These are phyloP conservation scores for Euclidia mi DNA, from an alignment of 2,888 invertebrate genomes.

Conservation along the genomic window DNA sequence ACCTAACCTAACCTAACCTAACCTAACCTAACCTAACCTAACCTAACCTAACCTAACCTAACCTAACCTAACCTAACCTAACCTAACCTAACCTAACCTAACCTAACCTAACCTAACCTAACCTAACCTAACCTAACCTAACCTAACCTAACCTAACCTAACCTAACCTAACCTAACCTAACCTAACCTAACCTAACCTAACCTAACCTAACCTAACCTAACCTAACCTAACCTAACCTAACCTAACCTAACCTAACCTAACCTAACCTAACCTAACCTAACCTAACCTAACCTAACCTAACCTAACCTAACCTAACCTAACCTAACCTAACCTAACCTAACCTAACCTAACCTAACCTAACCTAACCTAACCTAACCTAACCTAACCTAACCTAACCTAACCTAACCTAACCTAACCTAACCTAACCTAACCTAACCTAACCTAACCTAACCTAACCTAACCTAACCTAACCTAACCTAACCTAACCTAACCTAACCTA, in stretches of 20 bases:
- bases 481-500: slow-evolving; percentile 33
- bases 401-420: slow-evolving; percentile 25
- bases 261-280: slow-evolving; percentile 45
- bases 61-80: slow-evolving; percentile 1
- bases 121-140: slow-evolving; percentile 15
- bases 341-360: slow-evolving; percentile 45
- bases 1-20: slow-evolving; percentile 7
- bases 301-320: slow-evolving; percentile 45
- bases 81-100: slow-evolving; percentile 13
- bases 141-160: slow-evolving; percentile 12
- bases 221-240: slow-evolving; percentile 51
- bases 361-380: slow-evolving; percentile 48
- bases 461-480: slow-evolving; percentile 45
- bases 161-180: slow-evolving; percentile 9
- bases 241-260: slow-evolving; percentile 52
- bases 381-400: slow-evolving; percentile 25
- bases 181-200: slow-evolving; percentile 34
- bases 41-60: slow-evolving; percentile 2
- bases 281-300: slow-evolving; percentile 44
- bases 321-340: slow-evolving; percentile 47
- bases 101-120: slow-evolving; percentile 19
- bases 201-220: slow-evolving; percentile 54
- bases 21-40: slow-evolving; percentile 4
- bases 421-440: slow-evolving; percentile 34
- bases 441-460: slow-evolving; percentile 39